Conservation (phyloP, 2,113 vertebrate species). For the Smithornis capensis region DNA sequence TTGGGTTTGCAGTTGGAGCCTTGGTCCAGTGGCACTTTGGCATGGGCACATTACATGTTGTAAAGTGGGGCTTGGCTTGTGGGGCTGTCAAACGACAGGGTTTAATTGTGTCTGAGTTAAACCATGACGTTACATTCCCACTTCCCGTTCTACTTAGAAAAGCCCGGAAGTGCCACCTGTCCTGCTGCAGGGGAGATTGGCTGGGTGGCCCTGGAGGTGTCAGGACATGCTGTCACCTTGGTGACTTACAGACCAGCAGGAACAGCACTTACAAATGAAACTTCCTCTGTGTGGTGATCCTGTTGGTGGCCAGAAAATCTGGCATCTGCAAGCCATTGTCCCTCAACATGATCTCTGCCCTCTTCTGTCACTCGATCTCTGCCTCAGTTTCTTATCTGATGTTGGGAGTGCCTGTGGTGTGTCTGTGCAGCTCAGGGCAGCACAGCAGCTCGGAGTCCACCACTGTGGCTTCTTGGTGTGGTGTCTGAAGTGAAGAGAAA, state of each 20-base stretch:
- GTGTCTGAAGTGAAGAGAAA: neutral
- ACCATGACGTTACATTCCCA: neutral
- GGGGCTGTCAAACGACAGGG: neutral
- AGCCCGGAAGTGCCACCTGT: neutral
- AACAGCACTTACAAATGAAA: neutral
- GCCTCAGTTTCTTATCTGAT: neutral
- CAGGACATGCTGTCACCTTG: neutral
- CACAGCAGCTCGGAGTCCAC: neutral
- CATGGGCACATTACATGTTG: fast-evolving
- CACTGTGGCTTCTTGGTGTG: neutral
- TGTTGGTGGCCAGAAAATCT: neutral
- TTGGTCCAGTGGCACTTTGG: neutral
- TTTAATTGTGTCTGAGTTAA: neutral
- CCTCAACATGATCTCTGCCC: neutral
- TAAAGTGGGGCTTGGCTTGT: neutral
- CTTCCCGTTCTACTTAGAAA: fast-evolving
- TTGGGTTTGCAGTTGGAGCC: neutral
- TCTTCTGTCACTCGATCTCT: neutral
- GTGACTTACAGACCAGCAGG: neutral
- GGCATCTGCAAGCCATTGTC: neutral
- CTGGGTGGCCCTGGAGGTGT: fast-evolving
- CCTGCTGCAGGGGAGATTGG: neutral
- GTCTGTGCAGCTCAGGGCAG: neutral
- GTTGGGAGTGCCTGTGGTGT: neutral
- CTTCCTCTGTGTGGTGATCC: neutral